Base-by-base conservation (phyloP, 2,888 invertebrate species). In the Macaria liturata region DNA sequence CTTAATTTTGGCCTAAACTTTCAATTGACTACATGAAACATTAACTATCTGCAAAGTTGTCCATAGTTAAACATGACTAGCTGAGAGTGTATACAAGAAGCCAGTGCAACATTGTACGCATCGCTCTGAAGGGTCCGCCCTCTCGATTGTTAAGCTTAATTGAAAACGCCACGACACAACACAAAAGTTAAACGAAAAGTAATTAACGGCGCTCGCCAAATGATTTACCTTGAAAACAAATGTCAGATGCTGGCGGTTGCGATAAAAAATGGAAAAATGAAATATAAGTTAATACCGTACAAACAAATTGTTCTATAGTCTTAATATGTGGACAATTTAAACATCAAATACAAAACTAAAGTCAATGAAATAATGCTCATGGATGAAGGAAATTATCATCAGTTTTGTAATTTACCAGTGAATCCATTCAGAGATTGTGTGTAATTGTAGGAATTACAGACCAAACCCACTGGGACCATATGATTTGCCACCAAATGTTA, bases 181-280 rank as follows among this genome's bases (percentile, higher is more conserved):
- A 63, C 44, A 61, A 59, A 75, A 70, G 66, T 65, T 68, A 73
- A 57, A 53, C 32, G 37, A 37, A 59, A 59, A 54, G 42, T 49
- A 71, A 75, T 73, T 66, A 66, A 66, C 65, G 71, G 76, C 71
- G 56, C 70, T 58, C 71, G 72, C 71, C 76, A 71, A 68, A 72
- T 73, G 75, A 81, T 79, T 90, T 91, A 91, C 91, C 91, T 91
- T 88, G 82, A 91, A 90, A 76, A 82, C 80, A 86, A 85, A 89
- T 83, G 89, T 87, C 86, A 86, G 86, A 84, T 87, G 88, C 91
- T 91, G 90, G 80, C 86, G 85, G 88, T 88, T 81, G 90, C 89
- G 78, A 88, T 84, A 86, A 81, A 76, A 76, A 75, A 84, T 82
- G 80, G 77, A 80, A 84, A n/a, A 81, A 77, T 76, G 71, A 81